A percentile compares a stretch with the other conserved stretches of the same genome.
phyloP scores from a whole-genome alignment of 2,113 vertebrate genomes.

The Machaerirhynchus nigripectus region DNA sequence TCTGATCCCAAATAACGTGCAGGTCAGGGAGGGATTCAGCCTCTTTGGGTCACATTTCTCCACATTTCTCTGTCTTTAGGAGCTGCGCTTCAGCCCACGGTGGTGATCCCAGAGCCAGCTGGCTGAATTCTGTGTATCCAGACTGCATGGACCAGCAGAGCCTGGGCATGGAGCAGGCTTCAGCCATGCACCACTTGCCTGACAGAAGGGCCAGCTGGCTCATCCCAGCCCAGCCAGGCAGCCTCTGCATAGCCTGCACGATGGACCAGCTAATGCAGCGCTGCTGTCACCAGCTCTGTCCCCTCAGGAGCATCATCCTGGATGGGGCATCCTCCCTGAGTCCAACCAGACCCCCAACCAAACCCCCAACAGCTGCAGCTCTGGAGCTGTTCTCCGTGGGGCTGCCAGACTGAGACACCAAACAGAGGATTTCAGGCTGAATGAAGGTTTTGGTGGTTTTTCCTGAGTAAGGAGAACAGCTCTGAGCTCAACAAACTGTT shows the following conservation, averaged over 20 bases:
- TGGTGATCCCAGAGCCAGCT: neutral
- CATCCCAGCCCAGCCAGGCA: neutral
- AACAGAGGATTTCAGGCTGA: neutral
- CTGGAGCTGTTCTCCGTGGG: neutral
- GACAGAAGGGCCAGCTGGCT: neutral
- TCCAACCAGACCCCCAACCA: neutral
- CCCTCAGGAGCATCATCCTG: neutral
- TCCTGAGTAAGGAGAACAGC: neutral
- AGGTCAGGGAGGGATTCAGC: neutral
- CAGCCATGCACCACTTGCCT: neutral
- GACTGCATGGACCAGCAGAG: neutral
- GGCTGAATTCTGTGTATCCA: neutral
- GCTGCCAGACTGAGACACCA: neutral
- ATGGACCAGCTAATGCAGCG: neutral
- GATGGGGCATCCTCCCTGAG: neutral
- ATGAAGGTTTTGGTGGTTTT: rapidly evolving
- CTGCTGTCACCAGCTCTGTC: neutral
- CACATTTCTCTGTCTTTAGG: neutral
- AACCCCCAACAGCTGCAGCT: neutral
- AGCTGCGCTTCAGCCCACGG: neutral
- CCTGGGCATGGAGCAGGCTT: neutral
- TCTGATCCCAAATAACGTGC: neutral
- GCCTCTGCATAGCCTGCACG: rapidly evolving
- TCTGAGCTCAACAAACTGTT: neutral
- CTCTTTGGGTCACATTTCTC: neutral